Conservation (phyloP, 2,888 invertebrate species). For the Busseola fusca region DNA sequence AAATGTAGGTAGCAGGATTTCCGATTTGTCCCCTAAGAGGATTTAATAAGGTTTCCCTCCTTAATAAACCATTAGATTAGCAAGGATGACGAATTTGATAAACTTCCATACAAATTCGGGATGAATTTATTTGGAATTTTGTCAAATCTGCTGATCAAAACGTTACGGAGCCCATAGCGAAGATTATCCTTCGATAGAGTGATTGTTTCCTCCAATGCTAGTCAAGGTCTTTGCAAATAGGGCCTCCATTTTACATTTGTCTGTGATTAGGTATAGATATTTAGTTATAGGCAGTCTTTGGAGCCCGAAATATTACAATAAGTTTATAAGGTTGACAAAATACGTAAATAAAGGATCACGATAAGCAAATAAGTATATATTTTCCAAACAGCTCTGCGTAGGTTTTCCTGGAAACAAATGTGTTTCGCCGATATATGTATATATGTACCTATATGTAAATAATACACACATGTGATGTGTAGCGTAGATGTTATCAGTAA, state of each 20-base stretch:
- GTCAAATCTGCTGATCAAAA: neutral
- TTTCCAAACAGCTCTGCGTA: neutral
- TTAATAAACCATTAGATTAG: too few species aligned
- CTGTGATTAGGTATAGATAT: neutral
- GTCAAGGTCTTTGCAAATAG: neutral
- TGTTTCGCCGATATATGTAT: neutral
- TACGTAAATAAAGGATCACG: neutral
- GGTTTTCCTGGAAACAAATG: neutral
- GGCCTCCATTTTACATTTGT: neutral
- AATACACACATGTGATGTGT: neutral
- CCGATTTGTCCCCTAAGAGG: too few species aligned
- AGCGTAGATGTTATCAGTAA: slow-evolving; percentile 3
- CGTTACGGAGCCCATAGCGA: neutral
- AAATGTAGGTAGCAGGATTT: too few species aligned
- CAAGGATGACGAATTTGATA: too few species aligned
- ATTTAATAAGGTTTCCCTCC: too few species aligned
- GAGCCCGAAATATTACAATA: neutral
- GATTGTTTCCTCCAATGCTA: neutral
- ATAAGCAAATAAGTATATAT: neutral
- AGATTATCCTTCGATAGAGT: neutral
- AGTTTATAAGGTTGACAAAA: neutral
- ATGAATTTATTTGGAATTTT: neutral
- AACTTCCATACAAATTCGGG: too few species aligned
- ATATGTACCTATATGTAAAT: neutral
- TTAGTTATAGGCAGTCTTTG: neutral